A percentile compares a stretch with the other conserved stretches of the same genome.
Evolutionary conservation across 2,888 invertebrate genomes (phyloP).

Genomic region (Phragmatobia fuliginosa): DNA sequence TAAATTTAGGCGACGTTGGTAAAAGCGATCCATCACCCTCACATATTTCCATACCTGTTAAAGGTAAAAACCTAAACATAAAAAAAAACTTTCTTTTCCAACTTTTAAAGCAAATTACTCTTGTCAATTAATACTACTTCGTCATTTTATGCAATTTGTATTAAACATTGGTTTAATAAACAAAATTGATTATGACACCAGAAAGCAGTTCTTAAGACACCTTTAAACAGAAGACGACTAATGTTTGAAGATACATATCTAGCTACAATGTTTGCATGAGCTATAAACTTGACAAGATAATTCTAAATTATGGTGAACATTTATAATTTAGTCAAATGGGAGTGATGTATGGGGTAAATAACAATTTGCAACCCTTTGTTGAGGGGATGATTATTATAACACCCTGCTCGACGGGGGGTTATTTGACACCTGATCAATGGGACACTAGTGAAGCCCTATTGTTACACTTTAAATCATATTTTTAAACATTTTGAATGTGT

Average conservation of each 20-base stretch:
- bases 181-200: not conserved
- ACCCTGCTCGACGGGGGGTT: conserved; percentile 57
- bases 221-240: not conserved
- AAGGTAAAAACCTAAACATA: too few relatives aligned
- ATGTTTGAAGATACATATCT: not conserved
- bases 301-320: conserved; percentile 81
- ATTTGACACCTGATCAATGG: conserved; percentile 78
- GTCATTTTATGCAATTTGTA: too few relatives aligned
- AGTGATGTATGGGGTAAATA: conserved; percentile 83
- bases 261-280: not conserved
- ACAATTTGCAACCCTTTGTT: conserved; percentile 85
- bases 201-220: not conserved
- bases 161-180: not conserved
- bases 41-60: too few relatives aligned
- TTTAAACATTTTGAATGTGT: conserved; percentile 37
- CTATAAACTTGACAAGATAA: conserved; percentile 68
- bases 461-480: conserved; percentile 43
- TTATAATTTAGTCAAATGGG: conserved; percentile 77
- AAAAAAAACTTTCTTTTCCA: too few relatives aligned
- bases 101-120: too few relatives aligned
- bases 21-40: too few relatives aligned
- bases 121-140: too few relatives aligned
- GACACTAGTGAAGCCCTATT: conserved; percentile 54
- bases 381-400: conserved; percentile 69
- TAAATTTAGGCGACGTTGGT: too few relatives aligned